Base-by-base conservation (phyloP, 2,797 vertebrate genomes). In the Aphelocoma californica region DNA sequence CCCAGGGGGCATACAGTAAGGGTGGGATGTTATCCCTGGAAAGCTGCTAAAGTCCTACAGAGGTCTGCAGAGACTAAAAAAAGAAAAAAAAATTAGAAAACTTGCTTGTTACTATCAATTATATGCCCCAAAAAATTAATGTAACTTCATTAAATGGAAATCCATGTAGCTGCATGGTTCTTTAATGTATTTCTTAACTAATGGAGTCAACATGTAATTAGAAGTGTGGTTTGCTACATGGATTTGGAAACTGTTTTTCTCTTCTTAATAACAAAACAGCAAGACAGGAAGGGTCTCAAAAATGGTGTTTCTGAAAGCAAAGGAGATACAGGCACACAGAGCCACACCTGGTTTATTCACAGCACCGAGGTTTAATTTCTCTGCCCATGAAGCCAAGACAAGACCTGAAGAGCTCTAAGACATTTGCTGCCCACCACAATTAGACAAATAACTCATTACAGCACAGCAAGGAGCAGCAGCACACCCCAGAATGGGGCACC, bases 21-120 rank as follows among this genome's bases (percentile, higher is more conserved):
- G 57, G 57, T 36, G 47, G 72, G 58, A 50, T 40, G 40, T 21
- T 75, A 74, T 58, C 65, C 65, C 54, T 26, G 25, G 61, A 72
- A 93, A 91, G 58, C 57, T 91, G 58, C 42, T 61, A 40, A 95
- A 90, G 36, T 25, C 50, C 34, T 32, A 4, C 54, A 83, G 73
- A 81, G 42, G 38, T 51, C 73, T 92, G 88, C 48, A 86, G 24
- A 92, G 36, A 70, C 2, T 14, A 67, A 15, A 24, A 85, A 88
- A 80, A 14, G 14, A 40, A 40, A 15, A 40, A 40, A 70, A 26
- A 42, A 5, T 8, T 6, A 58, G 47, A 88, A 62, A 79, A 19
- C 14, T 86, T 34, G 29, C 14, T 88, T 45, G 8, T 81, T 74
- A 40, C 42, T 24, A 62, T 70, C 77, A 90, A 32, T 85, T 89